phyloP scores from a whole-genome alignment of 2,113 vertebrate genomes.

The Theropithecus gelada region DNA sequence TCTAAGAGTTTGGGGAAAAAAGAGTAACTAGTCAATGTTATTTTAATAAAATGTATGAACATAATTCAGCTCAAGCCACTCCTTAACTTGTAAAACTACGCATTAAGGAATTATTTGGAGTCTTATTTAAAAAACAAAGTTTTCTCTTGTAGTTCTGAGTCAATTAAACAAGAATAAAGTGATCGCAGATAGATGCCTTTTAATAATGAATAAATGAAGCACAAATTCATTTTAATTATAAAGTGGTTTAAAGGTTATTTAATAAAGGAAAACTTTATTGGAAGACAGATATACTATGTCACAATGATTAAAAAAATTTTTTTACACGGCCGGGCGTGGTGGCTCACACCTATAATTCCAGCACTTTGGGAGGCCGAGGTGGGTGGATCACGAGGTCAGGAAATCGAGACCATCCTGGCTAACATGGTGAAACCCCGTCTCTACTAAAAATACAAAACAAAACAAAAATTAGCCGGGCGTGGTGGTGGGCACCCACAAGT shows the following conservation, averaged over 20 bases:
- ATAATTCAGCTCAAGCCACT: not conserved
- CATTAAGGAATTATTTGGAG: constrained; percentile 51
- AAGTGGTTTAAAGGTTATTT: not conserved
- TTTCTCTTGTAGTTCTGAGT: constrained; percentile 4
- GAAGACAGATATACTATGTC: not conserved
- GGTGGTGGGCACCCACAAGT: too few relatives aligned
- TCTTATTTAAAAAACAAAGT: constrained; percentile 56
- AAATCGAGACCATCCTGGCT: too few relatives aligned
- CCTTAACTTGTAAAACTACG: constrained; percentile 40
- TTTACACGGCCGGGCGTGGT: too few relatives aligned
- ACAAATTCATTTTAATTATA: constrained; percentile 4
- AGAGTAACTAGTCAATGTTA: not conserved
- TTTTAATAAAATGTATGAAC: not conserved
- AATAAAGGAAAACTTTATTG: not conserved
- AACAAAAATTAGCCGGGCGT: too few relatives aligned
- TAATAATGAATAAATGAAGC: constrained; percentile 47
- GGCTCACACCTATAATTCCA: too few relatives aligned
- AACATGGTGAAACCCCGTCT: too few relatives aligned
- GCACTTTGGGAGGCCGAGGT: too few relatives aligned
- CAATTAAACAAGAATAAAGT: constrained; percentile 58
- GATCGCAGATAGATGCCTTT: constrained; percentile 28
- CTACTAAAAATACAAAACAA: too few relatives aligned
- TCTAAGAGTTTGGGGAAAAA: not conserved
- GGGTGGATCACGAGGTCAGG: too few relatives aligned
- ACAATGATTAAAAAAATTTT: not conserved